Conservation (phyloP, 2,888 invertebrate genomes). For the Nesidiocoris tenuis region DNA sequence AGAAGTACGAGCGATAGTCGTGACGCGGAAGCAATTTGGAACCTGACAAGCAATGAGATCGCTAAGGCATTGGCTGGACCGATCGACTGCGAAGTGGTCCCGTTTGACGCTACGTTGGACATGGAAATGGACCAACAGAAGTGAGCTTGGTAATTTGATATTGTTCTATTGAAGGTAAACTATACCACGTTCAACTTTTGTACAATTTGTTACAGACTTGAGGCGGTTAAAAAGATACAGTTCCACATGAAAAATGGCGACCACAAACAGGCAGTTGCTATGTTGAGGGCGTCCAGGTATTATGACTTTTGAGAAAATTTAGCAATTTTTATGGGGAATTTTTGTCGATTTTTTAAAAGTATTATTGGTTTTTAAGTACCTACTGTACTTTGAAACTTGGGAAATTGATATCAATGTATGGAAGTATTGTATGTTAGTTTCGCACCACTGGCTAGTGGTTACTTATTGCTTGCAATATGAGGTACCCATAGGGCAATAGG, state of each 20-base stretch:
- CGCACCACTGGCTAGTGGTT: too few relatives aligned
- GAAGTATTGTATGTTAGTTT: too few relatives aligned
- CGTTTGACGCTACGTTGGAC: constrained; percentile 85
- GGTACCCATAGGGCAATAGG: too few relatives aligned
- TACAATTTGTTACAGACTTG: constrained; percentile 64
- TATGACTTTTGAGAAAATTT: too few relatives aligned
- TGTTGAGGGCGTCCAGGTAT: constrained; percentile 76
- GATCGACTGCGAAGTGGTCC: constrained; percentile 66
- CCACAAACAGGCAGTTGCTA: constrained; percentile 74
- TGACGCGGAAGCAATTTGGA: constrained; percentile 41
- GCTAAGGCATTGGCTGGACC: constrained; percentile 62
- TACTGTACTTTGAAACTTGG: too few relatives aligned
- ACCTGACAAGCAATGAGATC: constrained; percentile 25
- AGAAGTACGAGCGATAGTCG: too few relatives aligned
- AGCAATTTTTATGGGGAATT: too few relatives aligned
- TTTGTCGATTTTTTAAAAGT: too few relatives aligned
- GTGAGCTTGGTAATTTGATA: constrained; percentile 57
- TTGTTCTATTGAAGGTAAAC: not conserved
- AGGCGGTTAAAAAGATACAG: constrained; percentile 85
- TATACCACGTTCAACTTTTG: not conserved
- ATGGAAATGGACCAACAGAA: constrained; percentile 84
- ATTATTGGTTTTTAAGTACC: too few relatives aligned
- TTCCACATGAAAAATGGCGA: constrained; percentile 69
- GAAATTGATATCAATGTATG: too few relatives aligned
- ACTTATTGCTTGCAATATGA: too few relatives aligned